phyloP scores from a whole-genome alignment of 1,140 invertebrate species.

The Lamellibrachia luymesi region DNA sequence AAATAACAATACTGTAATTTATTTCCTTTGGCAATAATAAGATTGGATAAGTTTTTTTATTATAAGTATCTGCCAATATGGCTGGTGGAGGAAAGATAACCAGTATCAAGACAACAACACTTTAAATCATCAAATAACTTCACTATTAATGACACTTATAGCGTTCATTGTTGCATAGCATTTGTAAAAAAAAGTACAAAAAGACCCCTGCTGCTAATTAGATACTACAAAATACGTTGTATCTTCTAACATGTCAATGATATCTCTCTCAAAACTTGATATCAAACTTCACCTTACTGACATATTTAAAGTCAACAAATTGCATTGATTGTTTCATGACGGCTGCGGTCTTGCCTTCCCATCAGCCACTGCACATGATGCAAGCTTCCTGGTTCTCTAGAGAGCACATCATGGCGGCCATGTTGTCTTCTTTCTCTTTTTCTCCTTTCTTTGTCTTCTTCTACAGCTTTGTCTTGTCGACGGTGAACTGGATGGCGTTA shows the following conservation, averaged over 20 bases:
- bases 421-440: constrained; percentile 58
- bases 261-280: neutral
- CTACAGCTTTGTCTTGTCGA: constrained; percentile 82
- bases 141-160: neutral
- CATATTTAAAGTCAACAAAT: neutral
- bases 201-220: neutral
- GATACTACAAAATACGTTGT: neutral
- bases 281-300: neutral
- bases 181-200: neutral
- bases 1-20: too few relatives aligned
- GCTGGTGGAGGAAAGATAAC: neutral
- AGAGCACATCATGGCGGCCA: constrained; percentile 80
- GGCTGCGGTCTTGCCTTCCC: neutral
- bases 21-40: too few relatives aligned
- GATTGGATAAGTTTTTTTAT: too few relatives aligned
- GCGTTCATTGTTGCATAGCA: neutral
- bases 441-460: constrained; percentile 21
- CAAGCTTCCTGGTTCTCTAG: constrained; percentile 90
- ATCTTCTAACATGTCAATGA: neutral
- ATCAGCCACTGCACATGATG: constrained; percentile 63
- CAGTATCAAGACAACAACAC: neutral
- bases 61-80: neutral
- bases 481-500: constrained; percentile 95
- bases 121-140: neutral
- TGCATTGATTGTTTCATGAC: neutral